Evolutionary conservation across 2,113 vertebrate genomes (phyloP).

Genomic region (Phyllopteryx taeniolatus): DNA sequence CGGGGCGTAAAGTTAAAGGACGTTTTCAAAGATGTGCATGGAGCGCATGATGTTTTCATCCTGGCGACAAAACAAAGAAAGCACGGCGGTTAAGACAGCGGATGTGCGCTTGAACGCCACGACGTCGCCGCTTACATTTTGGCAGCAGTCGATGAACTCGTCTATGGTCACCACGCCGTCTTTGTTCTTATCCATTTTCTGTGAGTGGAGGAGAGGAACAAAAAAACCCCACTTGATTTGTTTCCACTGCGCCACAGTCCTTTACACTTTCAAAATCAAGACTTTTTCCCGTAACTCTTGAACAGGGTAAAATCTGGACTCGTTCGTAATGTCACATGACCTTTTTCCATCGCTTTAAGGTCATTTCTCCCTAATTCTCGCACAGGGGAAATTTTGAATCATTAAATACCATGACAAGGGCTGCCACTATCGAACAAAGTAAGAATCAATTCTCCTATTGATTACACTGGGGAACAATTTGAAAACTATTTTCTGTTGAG

Average conservation of each 20-base stretch:
- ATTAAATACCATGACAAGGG: too few relatives aligned
- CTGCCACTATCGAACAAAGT: too few relatives aligned
- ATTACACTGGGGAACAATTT: too few relatives aligned
- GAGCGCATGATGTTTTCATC: conserved; percentile 99
- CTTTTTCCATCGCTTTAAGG: too few relatives aligned
- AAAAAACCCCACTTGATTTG: not conserved
- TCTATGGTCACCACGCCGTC: conserved; percentile 99
- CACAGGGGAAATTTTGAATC: too few relatives aligned
- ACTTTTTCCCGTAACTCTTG: not conserved
- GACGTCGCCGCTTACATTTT: conserved; percentile 83
- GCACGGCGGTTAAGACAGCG: not conserved
- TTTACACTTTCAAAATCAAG: not conserved
- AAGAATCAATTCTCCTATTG: too few relatives aligned
- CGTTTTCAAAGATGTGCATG: conserved; percentile 99
- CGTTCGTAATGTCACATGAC: too few relatives aligned
- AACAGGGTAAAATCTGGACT: too few relatives aligned
- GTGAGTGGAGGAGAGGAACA: conserved; percentile 34
- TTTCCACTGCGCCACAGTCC: not conserved
- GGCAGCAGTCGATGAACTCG: conserved; percentile 98
- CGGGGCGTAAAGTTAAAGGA: conserved; percentile 80
- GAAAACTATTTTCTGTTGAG: too few relatives aligned
- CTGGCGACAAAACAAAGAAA: conserved; percentile 67
- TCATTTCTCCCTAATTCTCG: too few relatives aligned
- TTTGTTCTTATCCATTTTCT: conserved; percentile 99
- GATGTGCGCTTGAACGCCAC: too few relatives aligned